A percentile compares a stretch with the other conserved stretches of the same genome.
phyloP scores from a whole-genome alignment of 92 coral and sea anemone genomes.

The Isaurus tuberculatus region DNA sequence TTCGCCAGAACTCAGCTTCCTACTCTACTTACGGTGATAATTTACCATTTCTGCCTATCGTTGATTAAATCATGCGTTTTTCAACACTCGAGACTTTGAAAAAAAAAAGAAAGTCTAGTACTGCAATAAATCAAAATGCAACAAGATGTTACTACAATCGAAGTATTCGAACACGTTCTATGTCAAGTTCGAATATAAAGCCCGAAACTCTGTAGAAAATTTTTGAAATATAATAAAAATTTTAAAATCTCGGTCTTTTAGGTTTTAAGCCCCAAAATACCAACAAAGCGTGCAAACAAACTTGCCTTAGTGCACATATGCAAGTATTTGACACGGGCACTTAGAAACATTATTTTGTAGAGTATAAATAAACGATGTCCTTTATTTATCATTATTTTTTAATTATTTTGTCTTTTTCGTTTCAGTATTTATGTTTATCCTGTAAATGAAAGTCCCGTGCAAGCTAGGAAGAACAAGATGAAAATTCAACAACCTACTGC shows the following conservation, averaged over 20 bases:
- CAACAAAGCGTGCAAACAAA: background rate
- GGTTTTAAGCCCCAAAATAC: background rate
- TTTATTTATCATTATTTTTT: background rate
- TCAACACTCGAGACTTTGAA: too few relatives aligned
- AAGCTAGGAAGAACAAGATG: constrained; percentile 84
- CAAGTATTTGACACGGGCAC: background rate
- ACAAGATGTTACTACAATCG: too few relatives aligned
- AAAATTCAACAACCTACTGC: constrained; percentile 86
- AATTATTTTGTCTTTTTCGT: background rate
- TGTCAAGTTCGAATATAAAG: background rate
- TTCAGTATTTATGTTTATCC: constrained; percentile 90
- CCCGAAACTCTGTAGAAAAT: background rate
- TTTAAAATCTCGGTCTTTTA: background rate
- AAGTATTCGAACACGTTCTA: too few relatives aligned
- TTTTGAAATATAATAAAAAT: too few relatives aligned
- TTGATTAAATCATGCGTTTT: too few relatives aligned
- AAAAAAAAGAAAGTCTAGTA: too few relatives aligned
- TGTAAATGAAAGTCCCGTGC: constrained; percentile 72
- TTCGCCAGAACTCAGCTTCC: too few relatives aligned
- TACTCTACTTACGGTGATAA: too few relatives aligned
- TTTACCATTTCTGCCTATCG: too few relatives aligned
- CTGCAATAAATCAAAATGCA: too few relatives aligned
- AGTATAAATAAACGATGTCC: background rate
- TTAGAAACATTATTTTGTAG: too few relatives aligned
- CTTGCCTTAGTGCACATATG: too few relatives aligned